These are phyloP conservation scores for Orchesella flavescens DNA, from an alignment of 2,888 invertebrate genomes.

Conservation along the genomic window DNA sequence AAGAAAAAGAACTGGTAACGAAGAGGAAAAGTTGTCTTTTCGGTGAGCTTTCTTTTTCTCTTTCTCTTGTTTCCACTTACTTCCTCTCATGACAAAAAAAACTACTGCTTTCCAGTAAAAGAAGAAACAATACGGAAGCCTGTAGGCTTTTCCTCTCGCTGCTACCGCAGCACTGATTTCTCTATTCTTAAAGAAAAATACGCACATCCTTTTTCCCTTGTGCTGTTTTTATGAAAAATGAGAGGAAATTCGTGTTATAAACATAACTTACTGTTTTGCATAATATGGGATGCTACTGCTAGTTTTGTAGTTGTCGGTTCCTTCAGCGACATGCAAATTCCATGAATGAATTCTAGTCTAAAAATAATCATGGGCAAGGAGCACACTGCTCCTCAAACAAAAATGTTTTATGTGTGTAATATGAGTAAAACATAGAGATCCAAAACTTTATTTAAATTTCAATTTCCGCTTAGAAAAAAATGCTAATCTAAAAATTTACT, in stretches of 20 bases:
- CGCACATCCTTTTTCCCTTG: slow-evolving; percentile 5
- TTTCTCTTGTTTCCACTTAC: slow-evolving; percentile 35
- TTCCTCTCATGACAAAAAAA: slow-evolving; percentile 23
- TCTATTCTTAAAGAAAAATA: not conserved
- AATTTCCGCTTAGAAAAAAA: slow-evolving; percentile 59
- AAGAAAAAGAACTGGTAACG: slow-evolving; percentile 6
- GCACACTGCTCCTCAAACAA: no score
- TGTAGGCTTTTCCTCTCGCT: slow-evolving; percentile 28
- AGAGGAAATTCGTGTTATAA: slow-evolving; percentile 20
- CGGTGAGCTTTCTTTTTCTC: slow-evolving; percentile 15
- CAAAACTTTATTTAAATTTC: slow-evolving; percentile 61
- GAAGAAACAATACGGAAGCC: slow-evolving; percentile 54
- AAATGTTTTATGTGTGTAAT: no score
- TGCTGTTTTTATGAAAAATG: not conserved
- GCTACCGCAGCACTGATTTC: slow-evolving; percentile 34
- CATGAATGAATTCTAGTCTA: not conserved
- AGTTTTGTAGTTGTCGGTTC: not conserved
- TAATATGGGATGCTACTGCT: no score
- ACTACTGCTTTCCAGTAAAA: slow-evolving; percentile 16
- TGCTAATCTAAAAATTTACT: slow-evolving; percentile 41
- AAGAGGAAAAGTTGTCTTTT: slow-evolving; percentile 37
- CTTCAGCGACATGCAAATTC: not conserved
- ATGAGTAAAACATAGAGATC: not conserved
- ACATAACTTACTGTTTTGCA: slow-evolving; percentile 9
- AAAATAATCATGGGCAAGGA: no score